phyloP scores from a whole-genome alignment of 2,113 vertebrate species.

The Halichoeres trimaculatus region DNA sequence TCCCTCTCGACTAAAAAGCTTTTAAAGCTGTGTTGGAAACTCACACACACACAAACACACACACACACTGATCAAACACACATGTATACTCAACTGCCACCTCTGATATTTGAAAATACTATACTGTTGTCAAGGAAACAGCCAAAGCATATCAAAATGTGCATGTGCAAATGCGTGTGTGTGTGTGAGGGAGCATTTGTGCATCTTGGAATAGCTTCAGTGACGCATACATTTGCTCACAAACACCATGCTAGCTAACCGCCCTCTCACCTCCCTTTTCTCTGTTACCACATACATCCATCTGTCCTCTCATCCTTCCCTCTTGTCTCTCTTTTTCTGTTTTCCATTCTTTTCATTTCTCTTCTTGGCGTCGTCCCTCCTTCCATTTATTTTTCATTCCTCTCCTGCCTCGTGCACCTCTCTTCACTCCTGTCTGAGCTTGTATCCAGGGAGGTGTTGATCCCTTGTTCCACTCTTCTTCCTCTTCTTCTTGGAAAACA shows the following conservation, averaged over 20 bases:
- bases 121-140: conserved; percentile 76
- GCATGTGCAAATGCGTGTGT: conserved; percentile 23
- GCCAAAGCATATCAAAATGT: conserved; percentile 51
- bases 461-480: conserved; percentile 20
- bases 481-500: conserved; percentile 41
- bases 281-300: conserved; percentile 73
- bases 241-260: conserved; percentile 64
- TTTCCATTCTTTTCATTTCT: not conserved
- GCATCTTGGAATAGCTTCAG: conserved; percentile 79
- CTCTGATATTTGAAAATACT: conserved; percentile 65
- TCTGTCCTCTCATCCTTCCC: conserved; percentile 66
- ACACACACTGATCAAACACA: conserved; percentile 1
- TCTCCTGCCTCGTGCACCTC: not conserved
- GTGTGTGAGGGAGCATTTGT: conserved; percentile 42
- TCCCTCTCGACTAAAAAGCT: conserved; percentile 33
- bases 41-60: not conserved
- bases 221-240: conserved; percentile 78
- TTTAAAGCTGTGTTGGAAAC: conserved; percentile 25
- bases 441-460: conserved; percentile 1
- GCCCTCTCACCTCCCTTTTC: conserved; percentile 72
- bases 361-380: not conserved
- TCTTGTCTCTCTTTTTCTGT: not conserved
- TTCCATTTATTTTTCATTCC: not conserved
- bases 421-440: not conserved
- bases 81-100: conserved; percentile 20